Evolutionary conservation across 2,888 invertebrate genomes (phyloP).

Genomic region (Drosophila nr. medialis): DNA sequence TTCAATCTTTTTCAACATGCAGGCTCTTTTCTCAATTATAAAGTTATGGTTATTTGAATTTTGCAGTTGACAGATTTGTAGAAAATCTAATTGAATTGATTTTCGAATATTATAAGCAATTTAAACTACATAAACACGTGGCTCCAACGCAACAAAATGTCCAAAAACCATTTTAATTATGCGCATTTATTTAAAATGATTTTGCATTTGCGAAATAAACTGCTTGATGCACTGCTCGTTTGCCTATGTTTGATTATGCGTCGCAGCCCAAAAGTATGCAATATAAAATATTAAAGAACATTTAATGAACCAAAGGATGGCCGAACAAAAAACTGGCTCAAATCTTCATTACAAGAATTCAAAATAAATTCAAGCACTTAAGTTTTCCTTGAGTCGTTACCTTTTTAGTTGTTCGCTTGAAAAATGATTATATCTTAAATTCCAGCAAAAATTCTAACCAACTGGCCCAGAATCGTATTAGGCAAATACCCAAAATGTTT

Average conservation of each 20-base stretch:
- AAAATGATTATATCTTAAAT: slow-evolving; percentile 15
- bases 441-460: slow-evolving; percentile 26
- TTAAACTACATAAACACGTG: background rate
- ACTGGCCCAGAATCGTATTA: slow-evolving; percentile 40
- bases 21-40: background rate
- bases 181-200: slow-evolving; percentile 15
- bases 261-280: slow-evolving; percentile 17
- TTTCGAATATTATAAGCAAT: background rate
- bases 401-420: slow-evolving; percentile 6
- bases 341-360: background rate
- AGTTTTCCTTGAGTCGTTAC: background rate
- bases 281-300: background rate
- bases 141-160: background rate
- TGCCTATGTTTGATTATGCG: background rate
- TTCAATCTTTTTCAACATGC: background rate
- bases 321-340: background rate
- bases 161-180: slow-evolving; percentile 17
- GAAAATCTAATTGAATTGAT: background rate
- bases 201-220: background rate
- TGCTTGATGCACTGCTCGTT: slow-evolving; percentile 38
- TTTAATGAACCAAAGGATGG: background rate
- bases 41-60: background rate
- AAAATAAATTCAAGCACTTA: background rate
- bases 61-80: background rate
- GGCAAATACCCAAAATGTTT: slow-evolving; percentile 61